Conservation (phyloP, 2,888 invertebrate species). For the Tineola bisselliella region DNA sequence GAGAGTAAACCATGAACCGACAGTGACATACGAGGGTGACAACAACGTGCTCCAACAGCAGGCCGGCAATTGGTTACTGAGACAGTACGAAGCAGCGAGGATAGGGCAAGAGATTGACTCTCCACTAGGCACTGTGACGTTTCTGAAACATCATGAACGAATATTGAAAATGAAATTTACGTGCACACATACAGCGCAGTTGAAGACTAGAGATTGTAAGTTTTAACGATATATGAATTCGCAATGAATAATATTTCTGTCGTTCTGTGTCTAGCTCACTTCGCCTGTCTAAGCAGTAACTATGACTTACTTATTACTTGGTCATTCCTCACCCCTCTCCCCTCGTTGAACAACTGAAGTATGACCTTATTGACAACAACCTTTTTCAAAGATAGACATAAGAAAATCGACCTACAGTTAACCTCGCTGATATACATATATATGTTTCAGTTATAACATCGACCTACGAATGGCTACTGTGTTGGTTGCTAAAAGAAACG, state of each 20-base stretch:
- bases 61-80: slow-evolving; percentile 85
- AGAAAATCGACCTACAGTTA: no score
- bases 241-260: no score
- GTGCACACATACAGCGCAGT: slow-evolving; percentile 28
- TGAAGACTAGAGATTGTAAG: slow-evolving; percentile 45
- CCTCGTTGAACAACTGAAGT: no score
- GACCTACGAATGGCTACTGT: slow-evolving; percentile 86
- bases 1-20: slow-evolving; percentile 87
- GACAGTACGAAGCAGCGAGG: slow-evolving; percentile 69
- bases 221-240: no score
- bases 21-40: slow-evolving; percentile 93
- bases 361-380: no score
- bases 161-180: slow-evolving; percentile 28
- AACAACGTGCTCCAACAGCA: slow-evolving; percentile 93
- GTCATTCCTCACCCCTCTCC: no score
- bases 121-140: slow-evolving; percentile 77
- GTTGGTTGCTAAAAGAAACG: slow-evolving; percentile 79
- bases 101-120: slow-evolving; percentile 61
- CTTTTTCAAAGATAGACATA: no score
- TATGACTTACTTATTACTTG: no score
- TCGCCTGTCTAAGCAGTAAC: no score
- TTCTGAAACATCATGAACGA: slow-evolving; percentile 52
- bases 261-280: no score
- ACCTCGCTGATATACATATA: neutral
- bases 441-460: slow-evolving; percentile 69